These are phyloP conservation scores for Aricia artaxerxes DNA, from an alignment of 2,888 invertebrate genomes.

Conservation along the genomic window DNA sequence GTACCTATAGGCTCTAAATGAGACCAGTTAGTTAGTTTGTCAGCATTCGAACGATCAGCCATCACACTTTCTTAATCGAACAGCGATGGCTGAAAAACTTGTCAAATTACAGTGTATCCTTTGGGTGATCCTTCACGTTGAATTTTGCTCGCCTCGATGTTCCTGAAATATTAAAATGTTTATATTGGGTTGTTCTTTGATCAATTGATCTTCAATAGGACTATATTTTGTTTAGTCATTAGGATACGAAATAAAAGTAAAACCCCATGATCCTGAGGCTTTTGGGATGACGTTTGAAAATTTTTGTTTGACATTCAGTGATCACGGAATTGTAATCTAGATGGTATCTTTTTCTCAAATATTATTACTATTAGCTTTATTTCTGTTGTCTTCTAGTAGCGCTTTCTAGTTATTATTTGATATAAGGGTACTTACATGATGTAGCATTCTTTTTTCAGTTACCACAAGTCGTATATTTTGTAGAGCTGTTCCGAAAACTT, in stretches of 20 bases:
- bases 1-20: conserved; percentile 76
- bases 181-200: conserved; percentile 47
- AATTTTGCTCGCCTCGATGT: neutral
- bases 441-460: neutral
- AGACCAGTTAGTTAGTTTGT: conserved; percentile 69
- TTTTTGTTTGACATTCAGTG: neutral
- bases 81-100: conserved; percentile 62
- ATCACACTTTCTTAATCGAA: conserved; percentile 64
- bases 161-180: neutral
- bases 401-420: neutral
- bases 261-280: neutral
- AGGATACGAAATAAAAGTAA: neutral
- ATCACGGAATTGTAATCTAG: conserved; percentile 51
- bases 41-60: conserved; percentile 58
- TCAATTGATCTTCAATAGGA: conserved; percentile 49
- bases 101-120: neutral
- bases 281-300: neutral
- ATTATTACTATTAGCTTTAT: neutral
- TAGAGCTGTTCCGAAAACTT: neutral
- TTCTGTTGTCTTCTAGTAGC: neutral
- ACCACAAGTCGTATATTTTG: neutral
- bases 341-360: conserved; percentile 49
- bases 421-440: conserved; percentile 11
- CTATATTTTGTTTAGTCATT: neutral
- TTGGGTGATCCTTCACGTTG: neutral